Conservation (phyloP, 2,113 vertebrate genomes). For the Corvus cornix region DNA sequence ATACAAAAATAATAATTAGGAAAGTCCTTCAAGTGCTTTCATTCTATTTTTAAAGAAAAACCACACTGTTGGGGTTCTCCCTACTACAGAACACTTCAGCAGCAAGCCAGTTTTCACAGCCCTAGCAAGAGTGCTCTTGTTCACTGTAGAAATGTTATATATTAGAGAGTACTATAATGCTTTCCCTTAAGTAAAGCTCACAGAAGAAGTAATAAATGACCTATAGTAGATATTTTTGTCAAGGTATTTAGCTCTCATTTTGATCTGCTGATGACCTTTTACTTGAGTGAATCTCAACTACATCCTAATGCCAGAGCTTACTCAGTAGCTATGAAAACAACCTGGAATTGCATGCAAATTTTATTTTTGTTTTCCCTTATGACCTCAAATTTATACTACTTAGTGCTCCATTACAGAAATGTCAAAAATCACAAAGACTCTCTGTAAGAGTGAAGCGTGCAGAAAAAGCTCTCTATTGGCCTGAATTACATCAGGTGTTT, state of each 20-base stretch:
- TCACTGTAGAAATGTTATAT: background rate
- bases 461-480: background rate
- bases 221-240: conserved; percentile 11
- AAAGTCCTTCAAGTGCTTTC: background rate
- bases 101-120: background rate
- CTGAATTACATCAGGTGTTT: background rate
- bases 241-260: conserved; percentile 44
- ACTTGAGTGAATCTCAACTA: conserved; percentile 46
- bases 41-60: background rate
- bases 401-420: background rate
- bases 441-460: background rate
- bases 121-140: background rate
- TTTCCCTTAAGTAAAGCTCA: background rate
- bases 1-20: conserved; percentile 9
- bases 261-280: conserved; percentile 44
- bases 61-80: background rate
- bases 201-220: background rate
- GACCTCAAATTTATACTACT: background rate
- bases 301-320: conserved; percentile 10
- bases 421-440: background rate
- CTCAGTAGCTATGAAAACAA: conserved; percentile 32
- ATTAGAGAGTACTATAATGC: background rate
- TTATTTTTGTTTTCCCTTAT: conserved; percentile 13
- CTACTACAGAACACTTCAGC: background rate
- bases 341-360: background rate